Conservation (phyloP, 2,113 vertebrate genomes). For the Cichladusa arquata region DNA sequence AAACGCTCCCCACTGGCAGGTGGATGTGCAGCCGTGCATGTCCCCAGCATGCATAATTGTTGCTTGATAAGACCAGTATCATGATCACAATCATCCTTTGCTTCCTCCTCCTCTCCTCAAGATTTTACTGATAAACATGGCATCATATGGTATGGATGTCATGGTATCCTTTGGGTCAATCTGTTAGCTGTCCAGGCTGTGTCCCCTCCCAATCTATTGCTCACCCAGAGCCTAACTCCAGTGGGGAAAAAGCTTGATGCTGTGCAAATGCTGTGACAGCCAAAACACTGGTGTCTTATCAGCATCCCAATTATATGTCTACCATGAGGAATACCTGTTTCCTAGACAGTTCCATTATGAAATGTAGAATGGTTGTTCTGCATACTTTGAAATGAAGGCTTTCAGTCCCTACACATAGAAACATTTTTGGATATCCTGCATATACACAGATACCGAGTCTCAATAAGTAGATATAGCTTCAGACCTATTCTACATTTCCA, state of each 20-base stretch:
- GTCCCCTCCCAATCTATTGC: neutral
- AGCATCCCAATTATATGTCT: neutral
- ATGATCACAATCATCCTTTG: neutral
- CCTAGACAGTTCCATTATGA: neutral
- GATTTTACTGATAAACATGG: neutral
- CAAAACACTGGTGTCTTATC: neutral
- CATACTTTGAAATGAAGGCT: neutral
- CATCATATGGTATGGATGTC: neutral
- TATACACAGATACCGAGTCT: rapidly evolving
- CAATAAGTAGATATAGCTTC: neutral
- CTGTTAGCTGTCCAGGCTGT: neutral
- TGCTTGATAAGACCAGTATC: neutral
- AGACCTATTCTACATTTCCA: neutral
- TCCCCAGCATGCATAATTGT: rapidly evolving
- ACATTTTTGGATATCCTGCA: neutral
- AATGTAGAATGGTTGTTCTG: neutral
- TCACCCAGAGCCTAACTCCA: rapidly evolving
- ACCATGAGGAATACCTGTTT: neutral
- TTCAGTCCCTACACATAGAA: neutral
- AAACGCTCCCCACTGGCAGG: neutral
- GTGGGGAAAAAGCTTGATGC: neutral
- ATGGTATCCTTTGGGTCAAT: neutral
- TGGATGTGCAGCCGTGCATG: too few species aligned
- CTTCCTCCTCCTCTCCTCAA: neutral
- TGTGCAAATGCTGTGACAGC: neutral